Base-by-base conservation (phyloP, 2,888 invertebrate species). In the Oligia fasciuncula region DNA sequence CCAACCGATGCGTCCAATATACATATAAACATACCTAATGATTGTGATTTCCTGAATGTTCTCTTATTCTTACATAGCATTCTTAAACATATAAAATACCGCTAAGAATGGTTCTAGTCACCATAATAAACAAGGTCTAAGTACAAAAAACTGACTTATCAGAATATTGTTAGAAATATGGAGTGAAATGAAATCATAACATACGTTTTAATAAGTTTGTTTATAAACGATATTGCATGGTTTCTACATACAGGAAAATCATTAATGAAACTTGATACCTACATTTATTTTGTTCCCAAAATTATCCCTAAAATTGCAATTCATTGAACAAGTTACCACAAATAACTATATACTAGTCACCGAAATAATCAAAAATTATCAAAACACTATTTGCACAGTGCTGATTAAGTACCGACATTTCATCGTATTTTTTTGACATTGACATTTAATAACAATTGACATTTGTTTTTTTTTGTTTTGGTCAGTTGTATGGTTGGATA, bases 161-260 rank as follows among this genome's bases (percentile, higher is more conserved):
- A 13, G 62, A 74, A 69, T 73, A 79, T 63, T 60, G 62, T 29
- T 13, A 66, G 17, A 66, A 14, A 76, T 65, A 57, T 63, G n/a
- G 51, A 79, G 54, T 43, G 29, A 73, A 71, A 69, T 51, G 1
- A 35, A 78, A 75, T 66, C 69, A 75, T 57, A 85, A 77, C 83
- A 69, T 49, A n/a, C 19, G 63, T 51, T 82, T 29, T 29, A 29
- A 29, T 29, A 68, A 23, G 62, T 74, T 60, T 82, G 49, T 82
- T 57, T 65, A 2, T 3, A 43, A 1, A 51, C 13, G 43, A 19
- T 69, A 57, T 5, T 23, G 35, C n/a, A 51, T 43, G 29, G 6
- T 62, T 75, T 66, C 17, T 29, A 23, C 1, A 19, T 29, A 54
- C 43, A 51, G 29, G 19, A 60, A 54, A 62, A 49, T 35, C 19